These are phyloP conservation scores for Nettapus auritus DNA, from an alignment of 2,113 vertebrate genomes.

Conservation along the genomic window DNA sequence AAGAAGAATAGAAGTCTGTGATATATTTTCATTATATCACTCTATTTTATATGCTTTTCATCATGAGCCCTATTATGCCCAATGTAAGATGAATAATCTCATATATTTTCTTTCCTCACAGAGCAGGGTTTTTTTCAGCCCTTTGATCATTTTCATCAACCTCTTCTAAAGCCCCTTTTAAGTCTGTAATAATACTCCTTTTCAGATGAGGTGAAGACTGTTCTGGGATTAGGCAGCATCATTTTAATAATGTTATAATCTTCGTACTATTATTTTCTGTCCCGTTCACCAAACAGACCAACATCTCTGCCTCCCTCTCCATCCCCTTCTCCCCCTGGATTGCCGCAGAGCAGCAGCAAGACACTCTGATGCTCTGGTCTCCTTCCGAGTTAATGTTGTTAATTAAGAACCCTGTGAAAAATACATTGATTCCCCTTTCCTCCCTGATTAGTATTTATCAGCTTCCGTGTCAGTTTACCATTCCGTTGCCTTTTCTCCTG, in stretches of 20 bases:
- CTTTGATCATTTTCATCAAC: constrained; percentile 59
- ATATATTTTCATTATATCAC: constrained; percentile 47
- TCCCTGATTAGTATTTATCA: neutral
- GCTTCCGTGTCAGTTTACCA: neutral
- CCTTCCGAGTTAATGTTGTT: neutral
- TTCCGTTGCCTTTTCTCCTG: neutral
- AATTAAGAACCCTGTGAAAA: neutral
- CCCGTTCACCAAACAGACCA: neutral
- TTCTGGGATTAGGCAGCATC: constrained; percentile 41
- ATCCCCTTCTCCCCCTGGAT: neutral
- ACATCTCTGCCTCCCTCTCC: neutral
- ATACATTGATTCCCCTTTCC: neutral
- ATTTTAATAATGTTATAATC: constrained; percentile 35
- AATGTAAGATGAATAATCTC: constrained; percentile 11
- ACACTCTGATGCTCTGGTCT: neutral
- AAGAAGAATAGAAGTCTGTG: neutral
- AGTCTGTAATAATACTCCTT: constrained; percentile 36
- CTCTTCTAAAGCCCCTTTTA: constrained; percentile 51
- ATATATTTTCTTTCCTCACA: neutral
- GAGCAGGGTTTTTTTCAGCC: neutral
- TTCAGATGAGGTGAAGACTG: constrained; percentile 23
- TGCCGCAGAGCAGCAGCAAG: neutral
- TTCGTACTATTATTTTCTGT: neutral
- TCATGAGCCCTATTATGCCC: neutral
- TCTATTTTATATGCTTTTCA: constrained; percentile 34